Evolutionary conservation across 2,888 invertebrate species (phyloP), one percentile per base, ranked within the genome.

Genomic region (Rhogogaster chlorosoma): DNA sequence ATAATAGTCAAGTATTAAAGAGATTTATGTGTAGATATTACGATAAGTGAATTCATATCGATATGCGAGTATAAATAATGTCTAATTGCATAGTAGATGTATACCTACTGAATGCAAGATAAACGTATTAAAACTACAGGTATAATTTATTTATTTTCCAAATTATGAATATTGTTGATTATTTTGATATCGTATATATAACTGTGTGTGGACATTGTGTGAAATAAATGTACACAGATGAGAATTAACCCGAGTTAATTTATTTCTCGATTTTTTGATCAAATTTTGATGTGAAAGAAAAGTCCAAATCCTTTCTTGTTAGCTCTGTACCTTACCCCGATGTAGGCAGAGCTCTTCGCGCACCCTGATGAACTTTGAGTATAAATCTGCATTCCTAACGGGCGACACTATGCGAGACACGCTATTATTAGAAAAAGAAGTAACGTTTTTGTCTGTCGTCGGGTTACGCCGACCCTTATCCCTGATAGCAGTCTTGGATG

Each of bases 381-480:
- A 83, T 83, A 83, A 83, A 83, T 83, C 83, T 83, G 83, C 83
- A 83, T 83, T 83, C 83, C 83, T 42, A 83, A 64, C 42, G 32
- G 83, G 67, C 83, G 49, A 83, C 83, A 83, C 83, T 83, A 80
- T 80, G 80, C 61, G 57, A 80, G 80, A 49, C 61, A 80, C 38
- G 80, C 57, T 80, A 83, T 83, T 83, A 83, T 83, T 83, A 83
- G 83, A 83, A 15, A 64, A 83, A 64, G 29, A 83, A 83, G 83
- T 83, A 15, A 83, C 29, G 57, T 83, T 83, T 83, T 83, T 83
- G 61, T 67, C 83, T 83, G 67, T 83, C 83, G 83, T 83, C 83
- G 83, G 83, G 83, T 83, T 83, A 83, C 83, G 67, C 49, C 83
- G 67, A 67, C 83, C 70, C 67, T n/a, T 45, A 45, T 29, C 67